These are phyloP conservation scores for Sarcophaga peregrina DNA, from an alignment of 1,140 invertebrate genomes.

Conservation along the genomic window DNA sequence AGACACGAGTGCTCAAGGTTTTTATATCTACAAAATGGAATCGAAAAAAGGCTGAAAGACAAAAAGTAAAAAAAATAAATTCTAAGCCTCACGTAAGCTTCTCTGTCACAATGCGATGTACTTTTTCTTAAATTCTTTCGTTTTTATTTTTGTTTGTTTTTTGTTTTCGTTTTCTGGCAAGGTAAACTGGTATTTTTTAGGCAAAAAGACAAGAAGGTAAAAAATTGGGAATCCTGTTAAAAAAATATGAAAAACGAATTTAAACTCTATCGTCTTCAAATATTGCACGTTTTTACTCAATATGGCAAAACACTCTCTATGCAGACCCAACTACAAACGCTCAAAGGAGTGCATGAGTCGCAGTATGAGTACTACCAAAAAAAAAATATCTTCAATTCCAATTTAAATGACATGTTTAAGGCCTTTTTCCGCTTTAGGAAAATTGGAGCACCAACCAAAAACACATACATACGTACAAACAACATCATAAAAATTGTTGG, in stretches of 20 bases:
- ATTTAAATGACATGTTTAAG: not conserved
- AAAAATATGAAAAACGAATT: slow-evolving; percentile 8
- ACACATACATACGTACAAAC: not conserved
- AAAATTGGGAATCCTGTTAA: not conserved
- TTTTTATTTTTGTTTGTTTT: not conserved
- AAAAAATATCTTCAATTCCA: slow-evolving; percentile 16
- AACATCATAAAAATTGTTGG: not conserved
- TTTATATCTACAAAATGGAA: not conserved
- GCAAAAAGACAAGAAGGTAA: not conserved
- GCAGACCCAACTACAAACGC: not conserved
- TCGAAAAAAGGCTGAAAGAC: not conserved
- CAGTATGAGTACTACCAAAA: not conserved
- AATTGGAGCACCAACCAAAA: not conserved
- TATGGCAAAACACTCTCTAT: not conserved
- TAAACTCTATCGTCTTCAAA: slow-evolving; percentile 16
- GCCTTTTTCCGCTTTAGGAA: not conserved
- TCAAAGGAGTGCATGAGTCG: no score
- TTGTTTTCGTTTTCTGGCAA: not conserved
- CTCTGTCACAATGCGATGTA: not conserved
- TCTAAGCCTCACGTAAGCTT: slow-evolving; percentile 22
- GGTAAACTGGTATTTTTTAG: not conserved
- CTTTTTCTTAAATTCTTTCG: not conserved
- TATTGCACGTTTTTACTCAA: not conserved
- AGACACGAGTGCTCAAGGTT: not conserved
- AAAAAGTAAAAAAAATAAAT: not conserved